Base-by-base conservation (phyloP, 2,797 vertebrate genomes). In the Myripristis jacobus region DNA sequence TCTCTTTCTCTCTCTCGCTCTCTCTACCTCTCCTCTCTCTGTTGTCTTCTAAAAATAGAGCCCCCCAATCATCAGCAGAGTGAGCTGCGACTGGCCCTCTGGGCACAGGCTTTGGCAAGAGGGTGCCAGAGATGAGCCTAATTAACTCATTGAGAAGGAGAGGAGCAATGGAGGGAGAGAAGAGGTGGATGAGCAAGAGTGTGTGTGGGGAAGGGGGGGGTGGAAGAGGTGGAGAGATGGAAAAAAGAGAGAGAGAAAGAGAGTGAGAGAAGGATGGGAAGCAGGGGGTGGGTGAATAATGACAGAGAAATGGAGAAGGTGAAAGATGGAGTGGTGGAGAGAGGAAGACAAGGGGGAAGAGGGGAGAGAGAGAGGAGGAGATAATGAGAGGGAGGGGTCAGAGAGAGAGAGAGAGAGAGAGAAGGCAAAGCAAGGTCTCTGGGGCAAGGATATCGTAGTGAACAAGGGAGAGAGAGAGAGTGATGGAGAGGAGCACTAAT, bases 41-140 rank as follows among this genome's bases (percentile, higher is more conserved):
- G 86, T 90, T 91, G 91, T 92, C 91, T 92, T 92, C 94, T 94
- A 93, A 92, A 94, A 95, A 95, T 95, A 95, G 86, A 80, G 83
- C 82, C 24, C 65, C 67, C 84, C 84, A 91, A 92, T 94, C 92
- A 93, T 90, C 87, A 81, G 88, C 46, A 60, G 65, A 75, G 87
- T 66, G n/a, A n/a, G 61, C 80, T 68, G 66, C 83, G 25, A 69
- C 75, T 25, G 83, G 70, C 69, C 91, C 92, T 81, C 86, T 91
- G 92, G 92, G 88, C 80, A 83, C 85, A 66, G 70, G 83, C 85
- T 31, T 63, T 80, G 74, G 89, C 85, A 61, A 84, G 65, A 78
- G 88, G 89, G 89, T 90, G 86, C 68, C 68, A 86, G 89, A 91
- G 88, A 80, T 84, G 82, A 84, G 90, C 91, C 94, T 90, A 94